These are phyloP conservation scores for Pipistrellus pipistrellus DNA, from an alignment of 2,797 vertebrate species.

Conservation along the genomic window DNA sequence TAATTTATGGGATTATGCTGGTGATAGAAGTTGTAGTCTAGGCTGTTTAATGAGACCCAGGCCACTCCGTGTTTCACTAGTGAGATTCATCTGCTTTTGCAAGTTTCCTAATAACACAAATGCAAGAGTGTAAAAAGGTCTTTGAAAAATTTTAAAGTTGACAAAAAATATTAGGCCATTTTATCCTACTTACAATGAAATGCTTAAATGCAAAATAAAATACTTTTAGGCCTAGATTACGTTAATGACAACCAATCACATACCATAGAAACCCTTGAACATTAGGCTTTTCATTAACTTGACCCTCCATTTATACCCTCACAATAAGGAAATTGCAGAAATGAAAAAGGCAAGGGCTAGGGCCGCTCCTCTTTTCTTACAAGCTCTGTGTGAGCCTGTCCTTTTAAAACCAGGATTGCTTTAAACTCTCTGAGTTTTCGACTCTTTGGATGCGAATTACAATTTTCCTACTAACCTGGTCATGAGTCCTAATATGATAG, in stretches of 20 bases:
- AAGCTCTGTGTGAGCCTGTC: not conserved
- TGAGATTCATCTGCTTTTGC: conserved; percentile 1
- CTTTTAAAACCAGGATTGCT: not conserved
- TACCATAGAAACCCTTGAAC: not conserved
- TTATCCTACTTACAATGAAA: not conserved
- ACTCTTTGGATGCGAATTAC: not conserved
- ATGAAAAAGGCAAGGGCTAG: not conserved
- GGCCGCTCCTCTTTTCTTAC: not conserved
- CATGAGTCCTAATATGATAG: not conserved
- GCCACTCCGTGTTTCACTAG: not conserved
- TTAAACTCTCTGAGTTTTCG: not conserved
- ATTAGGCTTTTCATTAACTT: not conserved
- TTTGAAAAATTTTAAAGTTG: not conserved
- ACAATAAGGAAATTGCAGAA: not conserved
- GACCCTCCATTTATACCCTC: not conserved
- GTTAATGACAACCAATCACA: not conserved
- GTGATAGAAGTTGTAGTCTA: not conserved
- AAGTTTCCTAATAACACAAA: not conserved
- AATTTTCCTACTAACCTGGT: not conserved
- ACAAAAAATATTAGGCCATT: not conserved
- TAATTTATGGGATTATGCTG: not conserved
- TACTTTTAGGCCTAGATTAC: not conserved
- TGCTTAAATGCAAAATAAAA: not conserved
- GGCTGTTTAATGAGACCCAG: not conserved
- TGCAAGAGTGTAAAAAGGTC: not conserved